Evolutionary conservation across 2,888 invertebrate species (phyloP), one percentile per base, ranked within the genome.

Genomic region (Mycalesis mineus): DNA sequence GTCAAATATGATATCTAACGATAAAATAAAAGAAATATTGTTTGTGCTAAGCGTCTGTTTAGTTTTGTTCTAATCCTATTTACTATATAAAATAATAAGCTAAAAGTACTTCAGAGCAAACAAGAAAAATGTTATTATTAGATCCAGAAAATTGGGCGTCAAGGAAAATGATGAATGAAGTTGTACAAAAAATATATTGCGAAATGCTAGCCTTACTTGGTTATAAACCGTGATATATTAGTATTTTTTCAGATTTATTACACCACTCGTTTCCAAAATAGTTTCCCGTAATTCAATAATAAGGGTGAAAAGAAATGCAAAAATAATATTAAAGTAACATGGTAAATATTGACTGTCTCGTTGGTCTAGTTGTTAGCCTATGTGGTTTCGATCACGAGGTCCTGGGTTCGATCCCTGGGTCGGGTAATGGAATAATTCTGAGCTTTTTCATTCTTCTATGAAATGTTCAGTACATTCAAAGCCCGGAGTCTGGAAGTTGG

Each of bases 111-210:
- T 7, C 11, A 17, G 17, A 60, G 59, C 56, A 68, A 70, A 68
- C 58, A 62, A 65, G 71, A 69, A 73, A 71, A 72, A 74, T 69
- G 68, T 75, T 75, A 77, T 75, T 75, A 77, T 78, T 75, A 78
- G 70, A 72, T 70, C 70, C 68, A 71, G 72, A 78, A 83, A 81
- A 84, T 80, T 80, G 77, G 69, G 76, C 77, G 84, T 84, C 85
- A 82, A 67, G 69, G 60, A 75, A 75, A 81, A 78, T 86, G 85
- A 86, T 86, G 75, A 83, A 86, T 84, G 84, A 75, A 71, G 67
- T 61, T 66, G 65, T 65, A 68, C 68, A 77, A 76, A 78, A 76
- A 80, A 75, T 71, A 71, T 73, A 69, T 71, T 67, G 67, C 65
- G 65, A 55, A 61, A 57, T 59, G 54, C 62, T 68, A 33, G 37